Conservation (phyloP, 2,888 invertebrate species). For the Carabus problematicus region DNA sequence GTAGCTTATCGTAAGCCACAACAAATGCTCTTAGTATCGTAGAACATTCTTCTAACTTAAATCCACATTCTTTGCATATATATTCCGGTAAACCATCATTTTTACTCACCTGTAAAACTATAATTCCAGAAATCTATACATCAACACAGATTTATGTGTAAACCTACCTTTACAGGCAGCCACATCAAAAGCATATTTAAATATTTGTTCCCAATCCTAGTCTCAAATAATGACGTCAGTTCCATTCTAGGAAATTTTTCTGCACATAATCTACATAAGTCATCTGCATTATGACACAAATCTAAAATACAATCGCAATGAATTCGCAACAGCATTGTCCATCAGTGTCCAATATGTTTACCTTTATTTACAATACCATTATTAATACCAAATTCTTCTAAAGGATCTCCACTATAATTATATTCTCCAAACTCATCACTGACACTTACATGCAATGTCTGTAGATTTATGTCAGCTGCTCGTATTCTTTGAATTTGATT, state of each 20-base stretch:
- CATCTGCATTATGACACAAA: not conserved
- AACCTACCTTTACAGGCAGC: conserved; percentile 21
- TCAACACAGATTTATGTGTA: not conserved
- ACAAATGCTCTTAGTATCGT: conserved; percentile 9
- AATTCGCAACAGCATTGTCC: not conserved
- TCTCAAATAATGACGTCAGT: too few species aligned
- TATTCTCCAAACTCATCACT: conserved; percentile 6
- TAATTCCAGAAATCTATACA: not conserved
- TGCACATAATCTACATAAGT: conserved; percentile 9
- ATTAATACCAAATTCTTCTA: conserved; percentile 3
- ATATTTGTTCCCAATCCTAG: too few species aligned
- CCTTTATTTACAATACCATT: not conserved
- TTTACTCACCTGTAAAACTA: conserved; percentile 11
- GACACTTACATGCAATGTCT: not conserved
- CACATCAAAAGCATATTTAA: not conserved
- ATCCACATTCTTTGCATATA: conserved; percentile 7
- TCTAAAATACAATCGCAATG: not conserved
- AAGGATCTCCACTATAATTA: conserved; percentile 1
- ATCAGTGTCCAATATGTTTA: too few species aligned
- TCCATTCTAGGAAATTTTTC: too few species aligned
- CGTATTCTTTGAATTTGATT: too few species aligned
- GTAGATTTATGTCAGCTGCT: too few species aligned
- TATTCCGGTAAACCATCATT: conserved; percentile 13
- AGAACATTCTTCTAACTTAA: conserved; percentile 16
- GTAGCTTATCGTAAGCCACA: conserved; percentile 23